Conservation (phyloP, 2,888 invertebrate species). For the Dasypolia templi region DNA sequence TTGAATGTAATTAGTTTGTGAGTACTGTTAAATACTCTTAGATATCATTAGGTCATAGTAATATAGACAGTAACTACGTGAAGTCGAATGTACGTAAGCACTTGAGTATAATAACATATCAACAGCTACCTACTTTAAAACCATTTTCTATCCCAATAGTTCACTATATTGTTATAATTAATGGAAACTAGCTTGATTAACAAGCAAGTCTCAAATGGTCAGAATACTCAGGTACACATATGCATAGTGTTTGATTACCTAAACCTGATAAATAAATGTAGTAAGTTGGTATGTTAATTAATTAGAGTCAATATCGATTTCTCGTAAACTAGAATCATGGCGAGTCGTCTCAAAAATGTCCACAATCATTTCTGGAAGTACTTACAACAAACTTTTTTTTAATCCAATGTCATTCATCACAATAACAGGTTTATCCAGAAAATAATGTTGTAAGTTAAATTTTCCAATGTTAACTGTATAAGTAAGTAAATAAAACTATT, state of each 20-base stretch:
- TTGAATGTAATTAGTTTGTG: conserved; percentile 19
- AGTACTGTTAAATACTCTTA: conserved; percentile 13
- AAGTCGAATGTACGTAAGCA: background rate
- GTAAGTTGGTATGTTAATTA: background rate
- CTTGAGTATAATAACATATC: background rate
- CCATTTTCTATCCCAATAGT: conserved; percentile 13
- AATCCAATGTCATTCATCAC: background rate
- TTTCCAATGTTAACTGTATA: background rate
- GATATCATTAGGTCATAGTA: conserved; percentile 24
- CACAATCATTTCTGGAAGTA: background rate
- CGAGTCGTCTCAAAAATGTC: background rate
- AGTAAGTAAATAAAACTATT: conserved; percentile 3
- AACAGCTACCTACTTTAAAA: background rate
- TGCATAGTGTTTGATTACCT: background rate
- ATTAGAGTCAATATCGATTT: no score
- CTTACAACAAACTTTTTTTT: background rate
- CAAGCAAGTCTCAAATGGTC: background rate
- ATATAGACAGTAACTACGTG: conserved; percentile 12
- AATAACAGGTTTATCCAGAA: conserved; percentile 1
- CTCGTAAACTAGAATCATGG: background rate
- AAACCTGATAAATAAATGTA: background rate
- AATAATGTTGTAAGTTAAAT: background rate
- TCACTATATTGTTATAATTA: background rate
- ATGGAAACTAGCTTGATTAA: background rate
- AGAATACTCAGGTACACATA: background rate